Base-by-base conservation (phyloP, 2,113 vertebrate genomes). In the Mastomys coucha region DNA sequence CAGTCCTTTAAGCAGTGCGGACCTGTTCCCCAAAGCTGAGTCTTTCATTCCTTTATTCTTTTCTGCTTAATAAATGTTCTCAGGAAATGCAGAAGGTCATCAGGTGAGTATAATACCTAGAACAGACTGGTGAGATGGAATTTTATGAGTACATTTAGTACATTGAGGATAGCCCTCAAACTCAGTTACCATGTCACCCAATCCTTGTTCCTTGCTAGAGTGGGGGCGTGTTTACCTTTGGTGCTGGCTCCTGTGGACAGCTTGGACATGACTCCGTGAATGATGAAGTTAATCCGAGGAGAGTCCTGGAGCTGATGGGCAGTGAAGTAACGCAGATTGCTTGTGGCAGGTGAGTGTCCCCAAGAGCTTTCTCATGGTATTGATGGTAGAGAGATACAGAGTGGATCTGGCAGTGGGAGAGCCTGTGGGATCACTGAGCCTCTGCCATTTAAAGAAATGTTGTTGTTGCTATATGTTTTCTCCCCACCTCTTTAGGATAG, bases 161-260 rank as follows among this genome's bases (percentile, higher is more conserved):
- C n/a, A n/a, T 60, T 85, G 75, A 93, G 56, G n/a, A 4, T 6
- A 58, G 22, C n/a, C 13, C 75, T 92, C 56, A 78, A 22, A 39
- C 16, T 49, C 31, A 77, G 78, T 22, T 51, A n/a, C 26, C 56
- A 58, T 53, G 42, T 91, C 53, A 56, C 3, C 26, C 58, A n/a
- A 16, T n/a, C 0, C 84, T 89, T 97, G 76, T 96, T 96, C 63
- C 72, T 96, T 80, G 60, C 67, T 67, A 99, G 99, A 99, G 98
- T 70, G 99, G 99, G 69, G 95, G 98, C 95, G 98, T 99, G 77
- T 99, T 98, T 85, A 99, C 99, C 51, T 99, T 99, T 95, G 99
- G 99, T 84, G 98, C 98, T 87, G 99, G 98, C 97, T 98, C 95
- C 53, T 98, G 96, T 22, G 99, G 99, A 39, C 99, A 99, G 63